Conservation (phyloP, 2,113 vertebrate species). For the Proteles cristata region DNA sequence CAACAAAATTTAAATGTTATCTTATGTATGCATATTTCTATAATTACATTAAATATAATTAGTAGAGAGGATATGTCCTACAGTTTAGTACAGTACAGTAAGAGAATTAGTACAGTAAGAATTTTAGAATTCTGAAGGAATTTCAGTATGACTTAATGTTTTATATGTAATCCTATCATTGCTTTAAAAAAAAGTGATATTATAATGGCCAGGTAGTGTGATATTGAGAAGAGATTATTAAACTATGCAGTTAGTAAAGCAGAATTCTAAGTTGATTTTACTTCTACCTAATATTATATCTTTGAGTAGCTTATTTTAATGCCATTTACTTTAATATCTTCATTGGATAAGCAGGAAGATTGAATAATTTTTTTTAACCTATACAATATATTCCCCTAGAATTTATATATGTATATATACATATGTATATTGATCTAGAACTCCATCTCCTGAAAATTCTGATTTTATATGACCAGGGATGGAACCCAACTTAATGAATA, state of each 20-base stretch:
- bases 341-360: not conserved
- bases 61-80: not conserved
- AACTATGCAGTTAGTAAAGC: not conserved
- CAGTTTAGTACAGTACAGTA: not conserved
- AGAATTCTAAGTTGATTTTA: not conserved
- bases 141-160: not conserved
- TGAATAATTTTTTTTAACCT: not conserved
- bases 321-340: not conserved
- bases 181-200: not conserved
- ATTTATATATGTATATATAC: too few relatives aligned
- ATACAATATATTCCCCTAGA: not conserved
- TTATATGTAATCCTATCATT: not conserved
- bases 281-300: not conserved
- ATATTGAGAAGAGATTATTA: not conserved
- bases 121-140: slow-evolving; percentile 1
- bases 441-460: not conserved
- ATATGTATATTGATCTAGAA: not conserved
- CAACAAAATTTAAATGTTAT: not conserved
- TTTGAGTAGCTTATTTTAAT: not conserved
- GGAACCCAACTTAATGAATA: not conserved
- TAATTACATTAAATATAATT: not conserved
- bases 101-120: not conserved
- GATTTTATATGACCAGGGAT: not conserved
- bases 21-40: not conserved
- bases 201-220: not conserved